Evolutionary conservation across 2,797 vertebrate genomes (phyloP).

Genomic region (Cottoperca gobio): DNA sequence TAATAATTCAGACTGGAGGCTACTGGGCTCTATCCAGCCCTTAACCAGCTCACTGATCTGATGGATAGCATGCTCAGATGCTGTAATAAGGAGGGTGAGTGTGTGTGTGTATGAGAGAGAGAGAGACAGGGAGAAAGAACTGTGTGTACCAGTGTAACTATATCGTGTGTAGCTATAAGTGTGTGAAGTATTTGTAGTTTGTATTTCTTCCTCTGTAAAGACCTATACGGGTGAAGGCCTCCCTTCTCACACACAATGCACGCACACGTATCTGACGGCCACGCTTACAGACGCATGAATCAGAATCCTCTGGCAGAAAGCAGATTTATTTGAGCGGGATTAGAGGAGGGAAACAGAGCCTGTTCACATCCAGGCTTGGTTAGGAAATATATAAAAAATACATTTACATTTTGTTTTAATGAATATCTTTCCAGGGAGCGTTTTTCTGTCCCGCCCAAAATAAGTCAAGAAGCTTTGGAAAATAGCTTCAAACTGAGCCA

Average conservation of each 20-base stretch:
- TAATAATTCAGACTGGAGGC: conserved; percentile 68
- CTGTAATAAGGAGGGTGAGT: conserved; percentile 53
- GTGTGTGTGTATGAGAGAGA: background rate
- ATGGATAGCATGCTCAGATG: conserved; percentile 67
- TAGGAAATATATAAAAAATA: background rate
- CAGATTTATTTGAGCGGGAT: conserved; percentile 60
- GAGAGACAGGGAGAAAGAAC: too few species aligned
- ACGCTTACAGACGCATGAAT: conserved; percentile 38
- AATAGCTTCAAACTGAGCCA: conserved; percentile 1
- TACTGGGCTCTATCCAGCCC: conserved; percentile 66
- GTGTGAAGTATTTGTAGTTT: conserved; percentile 38
- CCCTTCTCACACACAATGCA: conserved; percentile 4
- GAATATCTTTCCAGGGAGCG: conserved; percentile 27
- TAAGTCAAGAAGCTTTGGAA: conserved; percentile 31
- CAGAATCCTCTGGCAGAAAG: conserved; percentile 19
- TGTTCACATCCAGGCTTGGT: conserved; percentile 18
- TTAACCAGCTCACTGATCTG: conserved; percentile 61
- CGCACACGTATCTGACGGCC: conserved; percentile 2
- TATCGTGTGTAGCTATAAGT: too few species aligned
- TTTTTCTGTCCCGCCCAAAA: conserved; percentile 30
- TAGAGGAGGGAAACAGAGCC: conserved; percentile 21
- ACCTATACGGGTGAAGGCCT: conserved; percentile 12
- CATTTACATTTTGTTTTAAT: conserved; percentile 1
- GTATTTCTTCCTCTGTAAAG: conserved; percentile 36
- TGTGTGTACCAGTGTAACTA: background rate